Percentiles rank a stretch among this genome's conserved stretches.
These are phyloP conservation scores for Adineta ricciae DNA, from an alignment of 2,888 invertebrate species.

Conservation along the genomic window DNA sequence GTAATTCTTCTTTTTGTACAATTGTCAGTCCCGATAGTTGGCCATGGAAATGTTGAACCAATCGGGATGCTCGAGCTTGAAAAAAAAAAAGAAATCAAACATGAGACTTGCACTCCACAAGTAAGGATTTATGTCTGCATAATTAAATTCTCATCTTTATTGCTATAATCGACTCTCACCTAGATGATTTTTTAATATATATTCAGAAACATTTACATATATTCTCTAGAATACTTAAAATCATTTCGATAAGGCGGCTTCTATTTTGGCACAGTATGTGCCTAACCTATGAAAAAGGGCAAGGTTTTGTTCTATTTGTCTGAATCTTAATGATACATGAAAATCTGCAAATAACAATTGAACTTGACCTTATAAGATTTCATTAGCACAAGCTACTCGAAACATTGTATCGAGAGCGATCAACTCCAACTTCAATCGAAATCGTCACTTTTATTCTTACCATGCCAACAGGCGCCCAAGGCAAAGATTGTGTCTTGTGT, in stretches of 20 bases:
- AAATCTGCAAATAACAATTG: not conserved
- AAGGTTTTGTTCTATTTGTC: not conserved
- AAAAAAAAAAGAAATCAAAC: not conserved
- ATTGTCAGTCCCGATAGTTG: not conserved
- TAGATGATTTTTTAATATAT: too few relatives aligned
- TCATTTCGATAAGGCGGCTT: too few relatives aligned
- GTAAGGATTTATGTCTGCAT: too few relatives aligned
- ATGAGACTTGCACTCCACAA: too few relatives aligned
- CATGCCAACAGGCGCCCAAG: not conserved
- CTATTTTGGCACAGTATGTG: too few relatives aligned
- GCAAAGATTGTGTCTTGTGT: not conserved
- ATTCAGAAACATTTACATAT: too few relatives aligned
- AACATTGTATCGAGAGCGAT: not conserved
- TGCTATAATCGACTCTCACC: too few relatives aligned
- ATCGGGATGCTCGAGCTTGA: constrained; percentile 3
- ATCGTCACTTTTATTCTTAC: not conserved
- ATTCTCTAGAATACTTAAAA: too few relatives aligned
- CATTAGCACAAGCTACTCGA: not conserved
- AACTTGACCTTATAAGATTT: not conserved
- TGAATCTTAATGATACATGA: not conserved
- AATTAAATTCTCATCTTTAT: too few relatives aligned
- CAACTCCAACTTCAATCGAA: too few relatives aligned
- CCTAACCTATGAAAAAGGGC: not conserved
- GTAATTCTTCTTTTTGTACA: constrained; percentile 13
- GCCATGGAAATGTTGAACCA: not conserved